These are phyloP conservation scores for Erebia palarica DNA, from an alignment of 2,888 invertebrate species.

Conservation along the genomic window DNA sequence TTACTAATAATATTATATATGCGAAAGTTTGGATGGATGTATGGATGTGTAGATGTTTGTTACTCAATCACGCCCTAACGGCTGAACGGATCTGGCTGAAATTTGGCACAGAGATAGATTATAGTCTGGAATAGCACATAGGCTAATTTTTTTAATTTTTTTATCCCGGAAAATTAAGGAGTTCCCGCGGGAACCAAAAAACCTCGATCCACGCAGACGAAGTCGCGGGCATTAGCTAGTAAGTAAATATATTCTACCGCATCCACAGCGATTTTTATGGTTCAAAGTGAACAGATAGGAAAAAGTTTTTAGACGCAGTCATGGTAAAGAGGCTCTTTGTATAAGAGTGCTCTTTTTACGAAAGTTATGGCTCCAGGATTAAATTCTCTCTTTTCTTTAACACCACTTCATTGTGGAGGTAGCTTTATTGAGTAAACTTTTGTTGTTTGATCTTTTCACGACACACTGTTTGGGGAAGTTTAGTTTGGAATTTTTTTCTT, in stretches of 20 bases:
- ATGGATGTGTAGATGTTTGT: no score
- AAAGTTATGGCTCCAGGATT: constrained; percentile 73
- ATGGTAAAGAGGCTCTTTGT: constrained; percentile 64
- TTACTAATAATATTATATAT: no score
- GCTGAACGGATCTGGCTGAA: no score
- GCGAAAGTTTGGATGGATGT: no score
- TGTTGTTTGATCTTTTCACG: constrained; percentile 36
- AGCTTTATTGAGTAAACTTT: constrained; percentile 50
- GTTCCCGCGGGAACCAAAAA: no score
- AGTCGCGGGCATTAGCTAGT: no score
- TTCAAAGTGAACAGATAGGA: constrained; percentile 49
- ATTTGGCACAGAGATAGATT: no score
- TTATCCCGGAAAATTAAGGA: no score
- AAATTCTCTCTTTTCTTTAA: constrained; percentile 70
- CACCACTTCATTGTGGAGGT: constrained; percentile 53
- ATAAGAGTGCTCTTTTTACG: constrained; percentile 68
- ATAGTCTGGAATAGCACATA: no score
- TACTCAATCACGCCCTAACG: no score
- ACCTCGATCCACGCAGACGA: no score
- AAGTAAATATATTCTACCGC: constrained; percentile 21
- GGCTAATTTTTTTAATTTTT: no score
- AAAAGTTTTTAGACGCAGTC: constrained; percentile 73
- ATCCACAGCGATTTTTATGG: constrained; percentile 40
- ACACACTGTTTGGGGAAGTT: constrained; percentile 23
- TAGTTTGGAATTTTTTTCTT: constrained; percentile 1